Base-by-base conservation (phyloP, 2,113 vertebrate genomes). In the Odocoileus virginianus region DNA sequence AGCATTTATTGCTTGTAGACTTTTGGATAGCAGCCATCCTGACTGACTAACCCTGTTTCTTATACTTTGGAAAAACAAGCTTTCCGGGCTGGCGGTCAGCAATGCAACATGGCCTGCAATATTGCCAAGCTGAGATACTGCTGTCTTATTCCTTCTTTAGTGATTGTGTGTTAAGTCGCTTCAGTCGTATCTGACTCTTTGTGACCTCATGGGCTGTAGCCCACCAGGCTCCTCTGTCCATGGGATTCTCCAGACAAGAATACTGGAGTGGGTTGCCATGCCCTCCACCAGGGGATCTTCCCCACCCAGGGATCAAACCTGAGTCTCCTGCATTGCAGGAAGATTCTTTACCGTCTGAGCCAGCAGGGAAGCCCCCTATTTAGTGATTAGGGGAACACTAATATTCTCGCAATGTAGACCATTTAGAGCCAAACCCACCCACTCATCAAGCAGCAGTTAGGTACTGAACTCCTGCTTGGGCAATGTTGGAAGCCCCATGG, bases 51-150 rank as follows among this genome's bases (percentile, higher is more conserved):
- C 33, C 27, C 33, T 19, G n/a, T 67, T 40, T 54, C 47, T 1
- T 52, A 7, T 40, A 10, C 10, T 81, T 61, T 54, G 33, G 47
- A 12, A 54, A 30, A 61, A 61, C n/a, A 47, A 23, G 25, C 33
- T 43, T 57, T 67, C 47, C 47, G 40, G 25, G 50, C 5, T 54
- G n/a, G 7, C 8, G 40, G 10, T 33, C 6, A 54, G 33, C 58
- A 3, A 2, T 52, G 6, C 61, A 43, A 23, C n/a, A 6, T 30
- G 0, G 2, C 5, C 54, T 82, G 28, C 43, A 23, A 0, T 40
- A 14, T 40, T 15, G n/a, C 16, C 17, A 23, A 30, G 58, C n/a
- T 2, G 30, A 43, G n/a, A 43, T 33, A 43, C 19, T 52, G 17
- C 5, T 52, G 13, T 52, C 40, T 64, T 6, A 57, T 30, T 6